phyloP scores from a whole-genome alignment of 2,797 vertebrate species.

The Eulemur rubriventer region DNA sequence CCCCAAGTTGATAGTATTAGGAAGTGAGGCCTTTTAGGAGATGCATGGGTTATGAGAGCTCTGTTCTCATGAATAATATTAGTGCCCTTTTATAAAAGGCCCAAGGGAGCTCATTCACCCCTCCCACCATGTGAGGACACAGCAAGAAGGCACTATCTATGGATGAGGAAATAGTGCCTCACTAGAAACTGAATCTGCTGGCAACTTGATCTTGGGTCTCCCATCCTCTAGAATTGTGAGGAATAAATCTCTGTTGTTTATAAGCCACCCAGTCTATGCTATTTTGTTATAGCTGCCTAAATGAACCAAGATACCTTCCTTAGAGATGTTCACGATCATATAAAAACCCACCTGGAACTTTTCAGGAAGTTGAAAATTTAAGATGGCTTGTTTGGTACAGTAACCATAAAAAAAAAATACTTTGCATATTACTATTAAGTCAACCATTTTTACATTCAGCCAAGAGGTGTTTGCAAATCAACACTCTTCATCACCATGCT shows the following conservation, averaged over 20 bases:
- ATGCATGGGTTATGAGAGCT: not conserved
- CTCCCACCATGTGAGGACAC: not conserved
- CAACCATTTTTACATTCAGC: not conserved
- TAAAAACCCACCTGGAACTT: not conserved
- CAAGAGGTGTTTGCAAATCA: not conserved
- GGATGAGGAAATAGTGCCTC: not conserved
- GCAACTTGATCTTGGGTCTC: not conserved
- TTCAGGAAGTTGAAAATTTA: not conserved
- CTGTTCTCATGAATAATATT: not conserved
- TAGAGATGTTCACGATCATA: not conserved
- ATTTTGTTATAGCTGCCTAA: not conserved
- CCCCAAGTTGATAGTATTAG: not conserved
- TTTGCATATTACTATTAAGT: not conserved
- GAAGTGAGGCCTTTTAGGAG: not conserved
- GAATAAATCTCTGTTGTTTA: not conserved
- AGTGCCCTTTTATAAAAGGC: not conserved
- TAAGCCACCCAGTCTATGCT: no score
- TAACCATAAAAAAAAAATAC: not conserved
- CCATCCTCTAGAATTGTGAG: not conserved
- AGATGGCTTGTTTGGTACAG: not conserved
- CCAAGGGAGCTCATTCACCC: not conserved
- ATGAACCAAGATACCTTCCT: not conserved
- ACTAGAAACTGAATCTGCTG: not conserved
- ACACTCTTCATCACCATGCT: not conserved
- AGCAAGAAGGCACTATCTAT: not conserved